These are phyloP conservation scores for Chrysaora quinquecirrha DNA, from an alignment of 30 jellyfish, hydroid and myxozoan species.

Conservation along the genomic window DNA sequence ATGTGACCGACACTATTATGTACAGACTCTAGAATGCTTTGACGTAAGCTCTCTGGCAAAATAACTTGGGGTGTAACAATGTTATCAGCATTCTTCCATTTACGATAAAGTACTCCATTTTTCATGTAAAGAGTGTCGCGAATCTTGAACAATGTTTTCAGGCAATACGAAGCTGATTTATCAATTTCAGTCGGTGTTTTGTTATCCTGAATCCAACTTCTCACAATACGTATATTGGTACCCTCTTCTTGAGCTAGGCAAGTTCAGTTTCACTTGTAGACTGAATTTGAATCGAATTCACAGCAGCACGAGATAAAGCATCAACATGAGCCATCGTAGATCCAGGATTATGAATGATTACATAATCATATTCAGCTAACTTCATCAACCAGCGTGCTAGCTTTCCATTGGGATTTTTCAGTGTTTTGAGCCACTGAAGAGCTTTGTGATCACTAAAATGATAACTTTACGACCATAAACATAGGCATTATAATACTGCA, in stretches of 20 bases:
- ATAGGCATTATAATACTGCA: background rate
- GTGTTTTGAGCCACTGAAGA: background rate
- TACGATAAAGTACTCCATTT: background rate
- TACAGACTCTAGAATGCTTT: background rate
- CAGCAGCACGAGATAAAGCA: background rate
- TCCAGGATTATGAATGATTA: background rate
- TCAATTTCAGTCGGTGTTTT: background rate
- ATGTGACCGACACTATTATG: background rate
- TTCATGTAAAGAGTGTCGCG: no score
- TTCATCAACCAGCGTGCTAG: background rate
- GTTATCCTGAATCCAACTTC: background rate
- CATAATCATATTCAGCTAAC: background rate
- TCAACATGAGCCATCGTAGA: background rate
- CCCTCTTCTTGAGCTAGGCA: background rate
- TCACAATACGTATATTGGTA: no score
- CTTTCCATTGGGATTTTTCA: background rate
- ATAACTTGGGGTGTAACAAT: background rate
- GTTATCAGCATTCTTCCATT: background rate
- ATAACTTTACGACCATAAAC: background rate
- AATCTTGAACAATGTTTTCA: background rate
- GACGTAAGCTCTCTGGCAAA: background rate
- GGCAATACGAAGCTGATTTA: background rate
- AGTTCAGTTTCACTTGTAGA: background rate
- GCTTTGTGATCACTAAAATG: background rate
- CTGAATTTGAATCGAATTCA: background rate